Conservation (phyloP, 2,797 vertebrate species). For the Austrolebias charrua region DNA sequence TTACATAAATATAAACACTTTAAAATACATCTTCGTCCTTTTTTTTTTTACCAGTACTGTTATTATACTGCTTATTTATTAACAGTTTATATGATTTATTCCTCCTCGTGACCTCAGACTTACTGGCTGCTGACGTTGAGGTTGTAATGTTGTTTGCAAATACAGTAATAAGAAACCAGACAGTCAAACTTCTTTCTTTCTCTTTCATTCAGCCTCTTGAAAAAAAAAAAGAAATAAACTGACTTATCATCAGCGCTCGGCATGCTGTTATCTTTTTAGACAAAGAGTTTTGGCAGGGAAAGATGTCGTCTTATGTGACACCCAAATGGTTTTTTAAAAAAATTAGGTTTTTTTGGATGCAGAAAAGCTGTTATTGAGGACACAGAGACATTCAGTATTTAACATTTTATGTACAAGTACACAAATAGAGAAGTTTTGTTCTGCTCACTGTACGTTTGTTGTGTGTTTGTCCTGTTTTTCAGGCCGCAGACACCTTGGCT, state of each 20-base stretch:
- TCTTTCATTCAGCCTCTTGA: not conserved
- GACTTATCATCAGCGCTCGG: slow-evolving; percentile 48
- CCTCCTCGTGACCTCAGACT: not conserved
- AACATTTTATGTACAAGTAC: not conserved
- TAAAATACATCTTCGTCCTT: no score
- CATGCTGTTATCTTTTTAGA: slow-evolving; percentile 38
- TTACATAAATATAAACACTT: no score
- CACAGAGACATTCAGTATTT: not conserved
- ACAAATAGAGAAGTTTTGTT: not conserved
- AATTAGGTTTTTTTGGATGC: slow-evolving; percentile 1
- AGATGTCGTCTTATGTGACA: slow-evolving; percentile 14
- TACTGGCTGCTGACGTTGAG: slow-evolving; percentile 3
- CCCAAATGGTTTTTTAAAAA: not conserved
- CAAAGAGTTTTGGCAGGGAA: slow-evolving; percentile 4
- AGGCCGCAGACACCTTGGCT: slow-evolving; percentile 97
- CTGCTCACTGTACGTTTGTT: not conserved
- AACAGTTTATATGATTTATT: not conserved
- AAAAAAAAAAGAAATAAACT: not conserved
- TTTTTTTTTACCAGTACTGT: no score
- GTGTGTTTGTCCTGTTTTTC: slow-evolving; percentile 20
- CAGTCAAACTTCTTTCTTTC: not conserved
- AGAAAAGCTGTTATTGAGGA: not conserved
- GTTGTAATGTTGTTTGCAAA: not conserved
- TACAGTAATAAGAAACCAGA: not conserved
- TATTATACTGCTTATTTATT: no score